These are phyloP conservation scores for Podabrus alpinus DNA, from an alignment of 2,888 invertebrate genomes.

Conservation along the genomic window DNA sequence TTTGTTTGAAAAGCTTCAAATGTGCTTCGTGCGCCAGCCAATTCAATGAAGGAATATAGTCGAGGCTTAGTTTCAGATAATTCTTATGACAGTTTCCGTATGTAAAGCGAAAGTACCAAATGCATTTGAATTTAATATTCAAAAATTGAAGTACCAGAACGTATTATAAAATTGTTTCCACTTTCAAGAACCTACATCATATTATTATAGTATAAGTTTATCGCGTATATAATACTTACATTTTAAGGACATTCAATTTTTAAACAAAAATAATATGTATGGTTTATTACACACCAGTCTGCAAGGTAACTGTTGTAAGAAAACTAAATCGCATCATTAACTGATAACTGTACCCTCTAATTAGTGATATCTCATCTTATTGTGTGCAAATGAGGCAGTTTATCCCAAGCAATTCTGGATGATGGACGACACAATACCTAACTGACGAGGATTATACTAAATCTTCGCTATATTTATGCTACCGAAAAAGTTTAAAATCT, in stretches of 20 bases:
- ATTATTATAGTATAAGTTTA: neutral
- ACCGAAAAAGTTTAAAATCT: constrained; percentile 22
- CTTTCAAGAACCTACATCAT: neutral
- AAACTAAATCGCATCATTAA: constrained; percentile 44
- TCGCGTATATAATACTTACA: neutral
- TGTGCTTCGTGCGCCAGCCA: no score
- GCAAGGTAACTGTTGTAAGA: constrained; percentile 33
- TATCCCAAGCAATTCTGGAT: constrained; percentile 30
- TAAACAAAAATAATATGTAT: neutral
- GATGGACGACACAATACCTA: constrained; percentile 31
- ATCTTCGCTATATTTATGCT: constrained; percentile 8
- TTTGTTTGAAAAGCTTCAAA: no score
- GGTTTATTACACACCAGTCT: constrained; percentile 21
- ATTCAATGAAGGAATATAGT: neutral
- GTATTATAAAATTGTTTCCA: neutral
- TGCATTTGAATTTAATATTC: neutral
- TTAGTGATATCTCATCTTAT: constrained; percentile 46
- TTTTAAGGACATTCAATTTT: neutral
- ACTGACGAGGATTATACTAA: constrained; percentile 26
- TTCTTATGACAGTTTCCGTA: neutral
- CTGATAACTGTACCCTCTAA: constrained; percentile 49
- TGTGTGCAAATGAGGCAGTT: constrained; percentile 48
- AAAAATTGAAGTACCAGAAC: neutral
- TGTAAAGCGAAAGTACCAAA: neutral
- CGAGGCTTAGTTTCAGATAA: neutral